A percentile compares a stretch with the other conserved stretches of the same genome.
These are phyloP conservation scores for Cetonia aurata DNA, from an alignment of 2,888 invertebrate genomes.

Conservation along the genomic window DNA sequence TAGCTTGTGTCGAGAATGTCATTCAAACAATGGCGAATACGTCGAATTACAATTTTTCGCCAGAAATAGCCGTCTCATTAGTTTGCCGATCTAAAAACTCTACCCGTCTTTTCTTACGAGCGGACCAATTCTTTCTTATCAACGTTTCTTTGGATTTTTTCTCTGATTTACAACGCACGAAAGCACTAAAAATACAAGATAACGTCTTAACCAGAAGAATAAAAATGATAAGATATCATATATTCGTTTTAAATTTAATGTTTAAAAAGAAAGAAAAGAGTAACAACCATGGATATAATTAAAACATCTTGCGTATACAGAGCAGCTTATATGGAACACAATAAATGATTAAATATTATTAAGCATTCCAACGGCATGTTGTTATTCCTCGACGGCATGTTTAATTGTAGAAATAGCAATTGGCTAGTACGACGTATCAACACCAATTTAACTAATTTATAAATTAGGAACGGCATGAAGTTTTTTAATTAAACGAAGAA, in stretches of 20 bases:
- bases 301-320: slow-evolving; percentile 5
- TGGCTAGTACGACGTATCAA: slow-evolving; percentile 31
- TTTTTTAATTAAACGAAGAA: slow-evolving; percentile 26
- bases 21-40: slow-evolving; percentile 27
- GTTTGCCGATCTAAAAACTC: no score
- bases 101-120: no score
- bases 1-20: slow-evolving; percentile 30
- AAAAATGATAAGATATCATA: no score
- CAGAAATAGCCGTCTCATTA: slow-evolving; percentile 4
- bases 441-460: slow-evolving; percentile 39
- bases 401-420: slow-evolving; percentile 38
- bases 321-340: slow-evolving; percentile 11
- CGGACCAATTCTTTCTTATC: no score
- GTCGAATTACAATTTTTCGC: slow-evolving; percentile 17
- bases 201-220: no score
- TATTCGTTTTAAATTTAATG: no score
- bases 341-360: slow-evolving; percentile 35
- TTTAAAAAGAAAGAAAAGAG: no score
- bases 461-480: slow-evolving; percentile 33
- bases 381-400: slow-evolving; percentile 2
- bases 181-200: no score
- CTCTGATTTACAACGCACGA: no score
- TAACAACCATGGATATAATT: background rate
- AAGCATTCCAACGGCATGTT: slow-evolving; percentile 18
- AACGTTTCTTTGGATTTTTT: no score